Base-by-base conservation (phyloP, 2,888 invertebrate genomes). In the Junonia oenone region DNA sequence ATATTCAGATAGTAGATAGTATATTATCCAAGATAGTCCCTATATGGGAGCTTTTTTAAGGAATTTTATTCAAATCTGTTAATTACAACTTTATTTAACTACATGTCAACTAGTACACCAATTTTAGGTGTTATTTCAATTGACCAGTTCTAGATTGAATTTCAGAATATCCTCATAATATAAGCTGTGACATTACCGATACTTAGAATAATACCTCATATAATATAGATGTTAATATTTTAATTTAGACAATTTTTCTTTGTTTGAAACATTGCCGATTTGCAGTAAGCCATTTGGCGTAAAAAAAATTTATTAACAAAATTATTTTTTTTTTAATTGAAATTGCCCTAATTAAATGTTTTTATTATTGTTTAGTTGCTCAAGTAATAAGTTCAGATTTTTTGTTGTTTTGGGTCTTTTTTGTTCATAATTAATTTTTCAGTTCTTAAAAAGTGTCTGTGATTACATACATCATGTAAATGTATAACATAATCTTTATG, bases 161-260 rank as follows among this genome's bases (percentile, higher is more conserved):
- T n/a, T n/a, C n/a, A n/a, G n/a, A n/a, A n/a, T n/a, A n/a, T n/a
- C n/a, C n/a, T n/a, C 11, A 27, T 37, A 37, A 43, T 43, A 37
- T 52, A 52, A 45, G 45, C 45, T 26, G 15, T 53, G 47, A 53
- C 53, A 48, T 53, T 15, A 17, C 5, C 19, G 38, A 40, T 19
- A 53, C 46, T 37, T 53, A 46, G 35, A 40, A 46, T 31, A 38
- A 47, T 43, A 48, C 26, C 48, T 54, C 33, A 53, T 22, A 47
- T 17, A n/a, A n/a, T n/a, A n/a, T n/a, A n/a, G n/a, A 38, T 35
- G 6, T 9, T 15, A 3, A 17, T 14, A 9, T 38, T 17, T 14
- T 38, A 15, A 17, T 9, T 8, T 38, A 9, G 8, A 14, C 2
- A 19, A 6, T 19, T 19, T 9, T 11, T 11, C 6, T 40, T 19